phyloP scores from a whole-genome alignment of 2,113 vertebrate species.

The Daboia siamensis region DNA sequence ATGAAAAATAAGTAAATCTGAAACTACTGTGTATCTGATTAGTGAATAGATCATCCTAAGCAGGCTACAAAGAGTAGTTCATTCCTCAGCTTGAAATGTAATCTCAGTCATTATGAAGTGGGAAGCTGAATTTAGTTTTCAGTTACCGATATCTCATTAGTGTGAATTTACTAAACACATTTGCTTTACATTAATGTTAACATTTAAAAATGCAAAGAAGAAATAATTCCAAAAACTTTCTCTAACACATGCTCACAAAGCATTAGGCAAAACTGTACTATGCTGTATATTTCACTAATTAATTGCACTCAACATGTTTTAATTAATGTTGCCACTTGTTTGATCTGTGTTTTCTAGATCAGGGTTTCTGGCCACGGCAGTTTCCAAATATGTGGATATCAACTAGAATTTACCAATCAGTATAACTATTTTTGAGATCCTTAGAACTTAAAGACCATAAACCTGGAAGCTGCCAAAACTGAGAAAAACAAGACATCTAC shows the following conservation, averaged over 20 bases:
- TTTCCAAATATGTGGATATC: not conserved
- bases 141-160: rapidly evolving
- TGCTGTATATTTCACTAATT: not conserved
- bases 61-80: rapidly evolving
- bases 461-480: not conserved
- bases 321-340: not conserved
- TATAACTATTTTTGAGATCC: not conserved
- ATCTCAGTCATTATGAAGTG: not conserved
- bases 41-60: rapidly evolving
- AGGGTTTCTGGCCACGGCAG: not conserved
- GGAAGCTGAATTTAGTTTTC: not conserved
- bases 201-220: not conserved
- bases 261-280: not conserved
- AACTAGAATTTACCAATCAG: not conserved
- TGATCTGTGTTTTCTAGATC: not conserved
- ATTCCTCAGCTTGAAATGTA: not conserved
- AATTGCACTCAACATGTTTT: not conserved
- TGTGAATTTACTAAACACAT: not conserved
- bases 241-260: not conserved
- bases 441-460: not conserved
- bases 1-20: rapidly evolving
- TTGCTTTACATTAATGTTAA: not conserved
- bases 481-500: not conserved
- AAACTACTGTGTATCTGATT: not conserved
- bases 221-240: not conserved